Evolutionary conservation across 2,113 vertebrate genomes (phyloP), one percentile per base, ranked within the genome.

Genomic region (Sinocyclocheilus maitianheensis): DNA sequence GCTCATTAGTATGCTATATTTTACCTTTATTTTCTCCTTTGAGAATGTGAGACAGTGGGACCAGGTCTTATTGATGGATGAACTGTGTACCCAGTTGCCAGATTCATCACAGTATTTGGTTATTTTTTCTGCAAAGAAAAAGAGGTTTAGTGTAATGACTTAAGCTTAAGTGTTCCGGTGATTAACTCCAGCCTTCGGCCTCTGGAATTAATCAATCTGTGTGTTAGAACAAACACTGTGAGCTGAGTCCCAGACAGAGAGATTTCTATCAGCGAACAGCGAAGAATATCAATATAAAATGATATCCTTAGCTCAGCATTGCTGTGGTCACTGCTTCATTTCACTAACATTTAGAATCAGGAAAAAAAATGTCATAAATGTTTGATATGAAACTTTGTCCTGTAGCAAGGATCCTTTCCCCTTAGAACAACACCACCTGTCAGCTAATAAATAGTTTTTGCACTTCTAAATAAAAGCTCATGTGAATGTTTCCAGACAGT

Each of bases 41-140:
- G 95, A 95, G 89, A 94, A 94, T 26, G 92, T 92, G 12, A 94
- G 96, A 90, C 98, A 99, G 91, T 96, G 95, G 84, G 96, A 95
- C 93, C 95, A 96, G 14, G 94, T 96, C 63, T 93, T 91, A 85
- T 97, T 97, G 90, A 91, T 93, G 83, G 95, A 94, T 30, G 96
- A 94, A 86, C 96, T 95, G 24, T 93, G 94, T 81, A 95, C 94
- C 98, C 98, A 99, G 81, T 93, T 93, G 22, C 97, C 98, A 2
- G 91, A 92, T 90, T 96, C 94, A 87, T 97, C 96, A 91, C 98
- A 99, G 87, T 95, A 96, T 93, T 97, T 99, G 60, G 96, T 96
- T 86, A 95, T 96, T 86, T 91, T 96, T 93, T 97, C 98, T 99
- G 90, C 46, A 85, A 4, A 8, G 71, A 24, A 74, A 83, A 77